Percentiles rank a stretch among this genome's conserved stretches.
These are phyloP conservation scores for Melanocharis versteri DNA, from an alignment of 2,113 vertebrate genomes.

Conservation along the genomic window DNA sequence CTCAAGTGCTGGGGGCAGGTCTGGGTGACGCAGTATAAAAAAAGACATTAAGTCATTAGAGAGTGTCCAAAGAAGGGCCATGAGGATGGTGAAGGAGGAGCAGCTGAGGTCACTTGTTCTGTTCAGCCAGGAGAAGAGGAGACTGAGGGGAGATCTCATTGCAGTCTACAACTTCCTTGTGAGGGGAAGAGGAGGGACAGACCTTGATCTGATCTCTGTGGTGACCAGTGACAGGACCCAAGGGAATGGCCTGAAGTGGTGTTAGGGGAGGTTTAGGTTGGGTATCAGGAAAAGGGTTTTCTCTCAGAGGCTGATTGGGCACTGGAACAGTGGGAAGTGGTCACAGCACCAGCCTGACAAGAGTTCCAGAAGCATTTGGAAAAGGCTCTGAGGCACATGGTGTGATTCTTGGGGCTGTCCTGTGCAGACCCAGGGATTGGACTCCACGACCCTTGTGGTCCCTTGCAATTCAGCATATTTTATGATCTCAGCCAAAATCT, in stretches of 20 bases:
- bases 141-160: background rate
- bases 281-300: background rate
- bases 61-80: background rate
- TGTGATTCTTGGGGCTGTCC: background rate
- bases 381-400: background rate
- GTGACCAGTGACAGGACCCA: rapidly evolving
- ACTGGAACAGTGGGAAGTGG: background rate
- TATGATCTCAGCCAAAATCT: background rate
- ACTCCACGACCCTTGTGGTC: background rate
- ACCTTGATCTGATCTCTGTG: background rate
- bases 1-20: rapidly evolving
- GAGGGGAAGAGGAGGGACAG: background rate
- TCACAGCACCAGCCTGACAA: background rate
- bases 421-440: background rate
- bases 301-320: background rate
- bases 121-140: background rate
- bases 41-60: background rate
- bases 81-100: background rate
- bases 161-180: background rate
- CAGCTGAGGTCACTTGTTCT: background rate
- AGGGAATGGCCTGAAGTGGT: background rate
- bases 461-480: background rate
- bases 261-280: background rate
- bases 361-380: background rate
- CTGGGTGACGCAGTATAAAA: too few species aligned